Evolutionary conservation across 2,888 invertebrate species (phyloP), one percentile per base, ranked within the genome.

Genomic region (Pantelozetes paolii): DNA sequence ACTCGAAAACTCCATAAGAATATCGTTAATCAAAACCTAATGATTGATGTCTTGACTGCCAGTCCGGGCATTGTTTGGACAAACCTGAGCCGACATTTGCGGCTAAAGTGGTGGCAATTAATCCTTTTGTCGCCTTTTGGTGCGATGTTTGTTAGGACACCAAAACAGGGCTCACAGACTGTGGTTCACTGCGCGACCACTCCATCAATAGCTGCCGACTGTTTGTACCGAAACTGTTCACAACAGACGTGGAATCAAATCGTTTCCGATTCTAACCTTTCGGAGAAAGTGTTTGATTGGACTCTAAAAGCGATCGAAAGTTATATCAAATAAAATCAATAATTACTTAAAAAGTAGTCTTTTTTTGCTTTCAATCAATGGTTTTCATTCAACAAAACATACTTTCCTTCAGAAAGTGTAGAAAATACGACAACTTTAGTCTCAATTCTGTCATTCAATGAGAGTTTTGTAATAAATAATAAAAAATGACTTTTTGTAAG

Each of bases 31-130:
- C 28, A 71, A 23, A 73, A 74, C n/a, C 72, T 54, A 18, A 72
- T 72, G 5, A 75, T 77, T 5, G 71, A 75, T 26, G 75, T 78
- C 3, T 77, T 77, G 72, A 50, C 74, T 13, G 78, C 77, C 11
- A 91, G 90, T 79, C 92, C 92, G 0, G 92, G 91, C 9, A 90
- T 90, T 84, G 89, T 89, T 64, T 89, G 88, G 78, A 91, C 91
- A 0, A 88, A 88, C 76, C 83, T 92, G 69, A 90, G 90, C 80
- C 86, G 90, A 83, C 86, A 87, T 79, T 88, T 77, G 83, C 82
- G 82, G 69, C 80, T 85, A 54, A 87, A 85, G 80, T 90, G 90
- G 89, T 89, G 89, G 80, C 89, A 89, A 80, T 89, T 88, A 79
- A 81, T 90, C 36, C 76, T 89, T 3, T 86, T 90, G 82, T 84